Evolutionary conservation across 2,113 vertebrate species (phyloP).

Genomic region (Panthera tigris): DNA sequence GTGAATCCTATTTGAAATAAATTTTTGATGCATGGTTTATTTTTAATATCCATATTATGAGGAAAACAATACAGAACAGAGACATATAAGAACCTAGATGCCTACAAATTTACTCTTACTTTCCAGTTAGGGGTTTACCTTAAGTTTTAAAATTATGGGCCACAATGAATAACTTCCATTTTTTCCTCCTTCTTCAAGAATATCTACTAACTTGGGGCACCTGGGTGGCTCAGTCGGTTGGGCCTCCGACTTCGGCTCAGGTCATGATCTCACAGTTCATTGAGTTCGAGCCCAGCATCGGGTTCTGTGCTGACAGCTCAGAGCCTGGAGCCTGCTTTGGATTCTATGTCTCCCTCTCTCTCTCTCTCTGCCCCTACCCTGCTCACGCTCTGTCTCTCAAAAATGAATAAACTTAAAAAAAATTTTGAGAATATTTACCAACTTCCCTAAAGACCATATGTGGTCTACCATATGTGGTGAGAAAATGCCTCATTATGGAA

Average conservation of each 20-base stretch:
- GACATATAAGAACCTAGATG: neutral
- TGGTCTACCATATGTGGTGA: neutral
- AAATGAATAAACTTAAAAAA: too few species aligned
- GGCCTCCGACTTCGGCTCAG: too few species aligned
- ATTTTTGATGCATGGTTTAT: neutral
- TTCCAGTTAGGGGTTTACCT: neutral
- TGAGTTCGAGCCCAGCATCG: too few species aligned
- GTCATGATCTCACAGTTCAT: too few species aligned
- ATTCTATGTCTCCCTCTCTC: too few species aligned
- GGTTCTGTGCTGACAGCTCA: too few species aligned
- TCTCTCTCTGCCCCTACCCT: too few species aligned
- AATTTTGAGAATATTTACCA: neutral
- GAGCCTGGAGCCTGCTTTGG: too few species aligned
- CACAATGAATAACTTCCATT: neutral
- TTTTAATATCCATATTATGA: neutral
- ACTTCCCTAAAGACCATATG: neutral
- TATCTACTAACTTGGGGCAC: neutral
- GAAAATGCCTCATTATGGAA: neutral
- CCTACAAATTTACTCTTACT: neutral
- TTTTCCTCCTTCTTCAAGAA: slow-evolving; percentile 13
- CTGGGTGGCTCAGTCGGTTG: too few species aligned
- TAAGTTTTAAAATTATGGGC: neutral
- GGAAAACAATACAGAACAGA: neutral
- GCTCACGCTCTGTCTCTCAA: too few species aligned
- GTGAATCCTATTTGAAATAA: neutral